A percentile compares a stretch with the other conserved stretches of the same genome.
Conservation (phyloP, 2,888 invertebrate species). For the Subacronicta megacephala region DNA sequence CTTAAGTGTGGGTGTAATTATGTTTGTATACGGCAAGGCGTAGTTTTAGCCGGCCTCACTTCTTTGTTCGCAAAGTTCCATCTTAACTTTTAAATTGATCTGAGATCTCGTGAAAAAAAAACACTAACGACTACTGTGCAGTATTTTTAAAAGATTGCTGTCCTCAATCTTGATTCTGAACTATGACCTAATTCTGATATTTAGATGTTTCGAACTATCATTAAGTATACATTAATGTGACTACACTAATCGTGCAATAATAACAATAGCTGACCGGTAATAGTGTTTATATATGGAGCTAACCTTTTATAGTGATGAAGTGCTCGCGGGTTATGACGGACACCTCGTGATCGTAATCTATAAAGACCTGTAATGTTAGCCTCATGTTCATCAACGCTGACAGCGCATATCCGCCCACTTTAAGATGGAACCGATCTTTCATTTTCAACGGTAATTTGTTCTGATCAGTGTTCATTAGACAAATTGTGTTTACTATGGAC, state of each 20-base stretch:
- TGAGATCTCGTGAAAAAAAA: too few relatives aligned
- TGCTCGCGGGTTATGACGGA: constrained; percentile 30
- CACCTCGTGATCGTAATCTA: constrained; percentile 36
- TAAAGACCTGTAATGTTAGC: constrained; percentile 17
- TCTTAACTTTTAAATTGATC: too few relatives aligned
- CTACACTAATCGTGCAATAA: constrained; percentile 13
- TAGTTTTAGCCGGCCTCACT: too few relatives aligned
- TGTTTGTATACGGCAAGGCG: too few relatives aligned
- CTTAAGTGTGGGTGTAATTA: too few relatives aligned
- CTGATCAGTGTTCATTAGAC: neutral
- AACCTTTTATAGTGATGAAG: constrained; percentile 34
- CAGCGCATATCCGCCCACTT: constrained; percentile 32
- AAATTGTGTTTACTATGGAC: neutral
- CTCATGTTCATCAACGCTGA: constrained; percentile 37
- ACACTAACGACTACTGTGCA: too few relatives aligned
- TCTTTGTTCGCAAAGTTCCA: too few relatives aligned
- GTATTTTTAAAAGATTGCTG: too few relatives aligned
- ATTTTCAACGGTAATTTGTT: constrained; percentile 1
- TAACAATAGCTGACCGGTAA: constrained; percentile 28
- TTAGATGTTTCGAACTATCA: too few relatives aligned
- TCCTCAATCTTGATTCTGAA: too few relatives aligned
- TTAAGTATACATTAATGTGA: constrained; percentile 9
- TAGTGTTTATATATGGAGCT: constrained; percentile 37
- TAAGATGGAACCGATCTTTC: neutral
- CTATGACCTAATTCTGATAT: too few relatives aligned